Conservation (phyloP, 2,888 invertebrate genomes). For the Aplocera efformata region DNA sequence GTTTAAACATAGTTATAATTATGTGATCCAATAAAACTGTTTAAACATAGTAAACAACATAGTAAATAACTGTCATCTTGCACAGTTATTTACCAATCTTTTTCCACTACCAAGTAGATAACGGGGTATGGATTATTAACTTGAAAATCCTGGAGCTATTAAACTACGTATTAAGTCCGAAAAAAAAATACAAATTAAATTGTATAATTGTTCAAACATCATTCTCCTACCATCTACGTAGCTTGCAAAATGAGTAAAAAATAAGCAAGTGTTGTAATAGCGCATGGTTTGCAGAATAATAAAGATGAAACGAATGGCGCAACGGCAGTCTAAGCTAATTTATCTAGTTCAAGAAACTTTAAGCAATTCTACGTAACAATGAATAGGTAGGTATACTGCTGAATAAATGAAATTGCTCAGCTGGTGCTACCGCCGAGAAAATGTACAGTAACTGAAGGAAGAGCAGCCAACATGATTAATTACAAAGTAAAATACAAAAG, state of each 20-base stretch:
- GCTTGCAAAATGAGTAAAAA: neutral
- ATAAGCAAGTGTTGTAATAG: neutral
- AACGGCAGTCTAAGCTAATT: slow-evolving; percentile 33
- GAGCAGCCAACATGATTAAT: slow-evolving; percentile 54
- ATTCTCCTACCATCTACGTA: neutral
- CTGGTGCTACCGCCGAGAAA: slow-evolving; percentile 37
- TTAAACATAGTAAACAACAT: no score
- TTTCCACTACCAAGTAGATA: no score
- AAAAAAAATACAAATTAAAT: no score
- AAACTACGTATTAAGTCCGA: no score
- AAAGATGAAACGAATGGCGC: slow-evolving; percentile 19
- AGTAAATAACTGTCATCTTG: no score
- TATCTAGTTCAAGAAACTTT: slow-evolving; percentile 44
- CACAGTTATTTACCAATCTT: no score
- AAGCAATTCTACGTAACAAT: slow-evolving; percentile 38
- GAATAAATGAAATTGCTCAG: slow-evolving; percentile 56
- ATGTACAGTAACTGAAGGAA: slow-evolving; percentile 42
- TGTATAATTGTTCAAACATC: no score
- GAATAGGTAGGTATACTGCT: slow-evolving; percentile 39
- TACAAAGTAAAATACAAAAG: slow-evolving; percentile 48
- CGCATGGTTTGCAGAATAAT: slow-evolving; percentile 25
- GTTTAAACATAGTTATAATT: no score
- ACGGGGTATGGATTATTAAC: no score
- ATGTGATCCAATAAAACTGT: no score
- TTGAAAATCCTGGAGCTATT: no score